Evolutionary conservation across 2,888 invertebrate genomes (phyloP).

Genomic region (Linyphia triangularis): DNA sequence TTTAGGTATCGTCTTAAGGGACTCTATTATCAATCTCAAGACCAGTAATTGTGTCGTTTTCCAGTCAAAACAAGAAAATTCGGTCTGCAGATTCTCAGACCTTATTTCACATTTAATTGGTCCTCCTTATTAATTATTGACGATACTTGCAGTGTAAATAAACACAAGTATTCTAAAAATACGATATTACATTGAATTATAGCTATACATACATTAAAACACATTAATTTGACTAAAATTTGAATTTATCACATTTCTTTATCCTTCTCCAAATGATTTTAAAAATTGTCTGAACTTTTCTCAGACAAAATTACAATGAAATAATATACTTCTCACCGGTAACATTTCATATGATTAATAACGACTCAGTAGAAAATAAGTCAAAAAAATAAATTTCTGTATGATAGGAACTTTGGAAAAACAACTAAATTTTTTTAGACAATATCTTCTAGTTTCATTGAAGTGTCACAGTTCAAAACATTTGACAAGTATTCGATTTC

Average conservation of each 20-base stretch:
- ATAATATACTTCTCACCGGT: not conserved
- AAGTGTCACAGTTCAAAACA: not conserved
- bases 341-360: not conserved
- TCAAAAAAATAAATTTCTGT: not conserved
- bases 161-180: too few species aligned
- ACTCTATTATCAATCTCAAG: too few species aligned
- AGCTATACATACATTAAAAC: not conserved
- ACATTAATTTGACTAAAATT: not conserved
- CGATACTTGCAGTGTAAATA: too few species aligned
- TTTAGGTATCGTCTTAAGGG: too few species aligned
- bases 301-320: not conserved
- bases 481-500: not conserved
- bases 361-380: not conserved
- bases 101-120: too few species aligned
- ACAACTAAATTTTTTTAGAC: not conserved
- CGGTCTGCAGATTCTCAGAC: too few species aligned
- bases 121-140: too few species aligned
- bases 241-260: not conserved
- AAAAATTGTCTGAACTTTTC: not conserved
- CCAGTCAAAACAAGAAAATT: too few species aligned
- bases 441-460: not conserved
- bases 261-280: not conserved
- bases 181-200: too few species aligned
- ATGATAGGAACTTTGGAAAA: not conserved
- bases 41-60: too few species aligned